Base-by-base conservation (phyloP, 2,888 invertebrate species). In the Drosophila merina region DNA sequence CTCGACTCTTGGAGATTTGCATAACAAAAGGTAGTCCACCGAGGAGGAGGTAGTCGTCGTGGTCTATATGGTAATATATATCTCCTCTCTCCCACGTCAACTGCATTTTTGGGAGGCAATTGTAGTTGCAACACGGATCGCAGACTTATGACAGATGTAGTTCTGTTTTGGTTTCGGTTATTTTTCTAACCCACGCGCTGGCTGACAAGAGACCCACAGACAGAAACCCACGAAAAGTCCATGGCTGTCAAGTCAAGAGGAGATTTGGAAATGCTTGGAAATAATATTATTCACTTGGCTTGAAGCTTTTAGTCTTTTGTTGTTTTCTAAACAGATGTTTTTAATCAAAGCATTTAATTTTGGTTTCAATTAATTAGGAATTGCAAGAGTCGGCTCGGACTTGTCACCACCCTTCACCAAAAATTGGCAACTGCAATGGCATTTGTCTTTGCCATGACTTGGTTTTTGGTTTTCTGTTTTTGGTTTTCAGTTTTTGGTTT, bases 371-470 rank as follows among this genome's bases (percentile, higher is more conserved):
- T 36, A 36, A 12, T 36, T 36, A n/a, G 36, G 5, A 36, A 36
- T n/a, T 20, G 20, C 20, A 20, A 20, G 33, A n/a, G 36, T 36
- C 14, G 40, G 40, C 38, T 33, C n/a, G 9, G 42, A 42, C 14
- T 9, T 42, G 42, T 42, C 42, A 42, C 14, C 42, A 20, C 20
- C 42, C 20, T 36, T 42, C 40, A 42, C 40, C 9, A 31, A 4
- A 25, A 4, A 28, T 48, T 20, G 54, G 74, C 75, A 67, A 56
- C n/a, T 54, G 64, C 56, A 66, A 68, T 71, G 68, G 79, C 76
- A 79, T 66, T 73, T 76, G 69, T 62, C 63, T 20, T 72, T 25
- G 63, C 62, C 60, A 60, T 60, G 63, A 62, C 62, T 60, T 8
- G 45, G 60, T 62, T 60, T 60, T 20, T 12, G 28, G 36, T 58